Base-by-base conservation (phyloP, 1,140 invertebrate genomes). In the Atta texana region DNA sequence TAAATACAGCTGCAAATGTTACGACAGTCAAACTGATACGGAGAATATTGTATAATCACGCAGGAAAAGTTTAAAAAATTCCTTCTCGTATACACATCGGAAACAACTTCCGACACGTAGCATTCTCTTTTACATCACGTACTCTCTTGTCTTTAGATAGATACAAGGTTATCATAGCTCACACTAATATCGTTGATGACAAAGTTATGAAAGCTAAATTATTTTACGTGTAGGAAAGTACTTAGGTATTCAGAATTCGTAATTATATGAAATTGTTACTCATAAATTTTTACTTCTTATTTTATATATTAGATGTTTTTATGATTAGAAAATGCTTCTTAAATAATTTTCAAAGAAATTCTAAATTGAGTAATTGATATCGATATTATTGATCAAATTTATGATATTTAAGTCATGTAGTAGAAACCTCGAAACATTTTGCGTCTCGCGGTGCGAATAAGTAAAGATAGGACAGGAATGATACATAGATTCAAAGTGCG, bases 71-170 rank as follows among this genome's bases (percentile, higher is more conserved):
- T 90, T 78, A 84, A 90, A 81, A 87, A 92, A 93, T 90, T 90
- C 85, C 87, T 91, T 86, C 86, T 76, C 87, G 86, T 74, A 89
- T 59, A 74, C 84, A 49, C 81, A 93, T 92, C 77, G 86, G 81
- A 92, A 91, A 77, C 91, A 91, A 91, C 93, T 95, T 94, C 94
- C 94, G 94, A 92, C 92, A 92, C 72, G 88, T 87, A 88, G 81
- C 92, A 94, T 94, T 94, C 94, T 93, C 87, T 94, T 94, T 93
- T 94, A 92, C 91, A 89, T 94, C 93, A 94, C 94, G 93, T 95
- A 39, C 34, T 66, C 34, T 66, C 64, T 72, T 92, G 85, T 61
- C 92, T 93, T 74, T 92, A 93, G 92, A 94, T 93, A 94, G 94
- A 68, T 93, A 93, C 84, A 91, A 91, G 92, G 90, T 93, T 92